Evolutionary conservation across 2,888 invertebrate species (phyloP), one percentile per base, ranked within the genome.

Genomic region (Synergus japonicus): DNA sequence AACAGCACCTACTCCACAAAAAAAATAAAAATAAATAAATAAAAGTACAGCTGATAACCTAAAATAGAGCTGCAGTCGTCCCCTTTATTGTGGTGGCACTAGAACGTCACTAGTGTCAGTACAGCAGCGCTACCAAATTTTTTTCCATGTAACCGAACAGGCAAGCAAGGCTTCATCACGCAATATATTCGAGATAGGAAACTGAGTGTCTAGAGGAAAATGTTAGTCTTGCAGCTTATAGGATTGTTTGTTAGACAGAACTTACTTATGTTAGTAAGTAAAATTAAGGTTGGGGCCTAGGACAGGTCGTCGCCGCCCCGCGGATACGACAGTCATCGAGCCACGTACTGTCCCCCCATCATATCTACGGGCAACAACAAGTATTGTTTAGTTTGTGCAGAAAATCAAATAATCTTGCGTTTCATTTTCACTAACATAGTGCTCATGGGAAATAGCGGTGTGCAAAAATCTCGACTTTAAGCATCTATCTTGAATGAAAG

Each of bases 321-420:
- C 93, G 93, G 93, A 93, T 94, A 93, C 93, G 93, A 94, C 94
- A 94, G 94, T 94, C 94, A 94, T 94, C 94, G 94, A 91, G 92
- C 92, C 92, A 92, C 92, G 92, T 92, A 93, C 92, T 94, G 94
- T 93, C 93, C 93, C 93, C 94, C 94, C 92, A 93, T 92, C 92
- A 94, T 92, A 93, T 94, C 94, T 94, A 93, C 93, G 93, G 91
- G 92, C 92, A 93, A 91, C 90, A 88, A 89, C 88, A 91, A 90
- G 89, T 90, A 91, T 90, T 86, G 90, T 90, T 92, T 91, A 92
- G 91, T 92, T 92, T 92, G 91, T 91, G 92, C 92, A 92, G 91
- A 92, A 91, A 92, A 91, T 90, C 90, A 91, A 86, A 81, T 79
- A 60, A 29, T 46, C 63, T 64, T 78, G 63, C 41, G 49, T 69